Conservation (phyloP, 2,888 invertebrate genomes). For the Eugnorisma glareosa region DNA sequence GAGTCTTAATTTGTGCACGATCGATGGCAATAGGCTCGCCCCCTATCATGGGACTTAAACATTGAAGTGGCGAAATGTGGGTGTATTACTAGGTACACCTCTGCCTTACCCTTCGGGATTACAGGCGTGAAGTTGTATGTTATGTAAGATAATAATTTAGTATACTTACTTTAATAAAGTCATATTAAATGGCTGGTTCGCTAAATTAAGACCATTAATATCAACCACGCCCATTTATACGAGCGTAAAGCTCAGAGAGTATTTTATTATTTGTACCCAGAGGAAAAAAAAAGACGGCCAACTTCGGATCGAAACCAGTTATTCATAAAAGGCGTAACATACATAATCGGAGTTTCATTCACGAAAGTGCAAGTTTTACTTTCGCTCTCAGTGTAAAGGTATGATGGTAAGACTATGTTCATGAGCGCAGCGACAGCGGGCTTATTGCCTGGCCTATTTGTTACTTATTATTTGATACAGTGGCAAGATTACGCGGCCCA, state of each 20-base stretch:
- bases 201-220: not conserved
- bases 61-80: too few relatives aligned
- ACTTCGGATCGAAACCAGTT: constrained; percentile 32
- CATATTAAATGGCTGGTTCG: not conserved
- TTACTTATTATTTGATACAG: not conserved
- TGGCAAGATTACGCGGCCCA: not conserved
- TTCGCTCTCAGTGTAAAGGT: constrained; percentile 62
- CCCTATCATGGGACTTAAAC: too few relatives aligned
- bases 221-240: constrained; percentile 13
- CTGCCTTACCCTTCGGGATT: too few relatives aligned
- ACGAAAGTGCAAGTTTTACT: constrained; percentile 71
- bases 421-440: constrained; percentile 63
- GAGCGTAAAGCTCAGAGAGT: not conserved
- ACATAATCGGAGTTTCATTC: constrained; percentile 40
- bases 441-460: not conserved
- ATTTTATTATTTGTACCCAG: not conserved
- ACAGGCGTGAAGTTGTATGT: too few relatives aligned
- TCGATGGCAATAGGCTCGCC: too few relatives aligned
- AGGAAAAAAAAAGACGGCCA: constrained; percentile 26
- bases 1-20: too few relatives aligned
- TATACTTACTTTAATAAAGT: not conserved
- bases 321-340: constrained; percentile 16
- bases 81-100: too few relatives aligned
- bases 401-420: constrained; percentile 11
- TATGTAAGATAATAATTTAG: not conserved